phyloP scores from a whole-genome alignment of 53 echinoderm and acorn worm species.

The Paelopatides confundens region DNA sequence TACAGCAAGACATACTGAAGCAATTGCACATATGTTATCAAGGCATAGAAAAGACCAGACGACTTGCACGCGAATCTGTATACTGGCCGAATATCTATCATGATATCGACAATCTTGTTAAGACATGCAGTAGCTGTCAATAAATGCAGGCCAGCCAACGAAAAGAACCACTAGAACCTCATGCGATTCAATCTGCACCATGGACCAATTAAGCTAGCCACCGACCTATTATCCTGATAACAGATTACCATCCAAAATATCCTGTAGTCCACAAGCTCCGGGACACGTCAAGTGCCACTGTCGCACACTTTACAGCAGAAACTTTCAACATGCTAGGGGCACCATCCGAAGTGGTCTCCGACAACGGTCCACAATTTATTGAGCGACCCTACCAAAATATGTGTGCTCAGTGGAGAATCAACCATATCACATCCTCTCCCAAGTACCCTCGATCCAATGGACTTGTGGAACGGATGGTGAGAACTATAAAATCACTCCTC shows the following conservation, averaged over 20 bases:
- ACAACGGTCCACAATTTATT: no score
- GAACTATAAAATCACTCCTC: no score
- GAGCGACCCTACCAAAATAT: slow-evolving; percentile 61
- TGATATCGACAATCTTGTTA: no score
- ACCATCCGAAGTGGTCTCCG: slow-evolving; percentile 68
- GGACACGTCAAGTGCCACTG: slow-evolving; percentile 29
- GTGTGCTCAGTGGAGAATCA: no score
- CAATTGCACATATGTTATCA: background rate
- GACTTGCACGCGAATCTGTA: background rate
- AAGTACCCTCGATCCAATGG: no score
- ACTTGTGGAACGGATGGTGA: no score
- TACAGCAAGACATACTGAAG: no score
- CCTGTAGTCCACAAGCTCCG: slow-evolving; percentile 25
- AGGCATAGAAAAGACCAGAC: background rate
- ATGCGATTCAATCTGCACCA: slow-evolving; percentile 11
- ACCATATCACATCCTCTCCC: no score
- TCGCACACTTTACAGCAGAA: background rate
- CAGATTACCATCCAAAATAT: no score
- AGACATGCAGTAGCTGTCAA: background rate
- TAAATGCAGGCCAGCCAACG: background rate
- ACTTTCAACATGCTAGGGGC: slow-evolving; percentile 41
- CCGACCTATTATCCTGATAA: slow-evolving; percentile 19
- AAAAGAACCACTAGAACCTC: background rate
- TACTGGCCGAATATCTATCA: slow-evolving; percentile 1
- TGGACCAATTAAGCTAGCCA: slow-evolving; percentile 44